These are phyloP conservation scores for Urocynchramus pylzowi DNA, from an alignment of 2,113 vertebrate species.

Conservation along the genomic window DNA sequence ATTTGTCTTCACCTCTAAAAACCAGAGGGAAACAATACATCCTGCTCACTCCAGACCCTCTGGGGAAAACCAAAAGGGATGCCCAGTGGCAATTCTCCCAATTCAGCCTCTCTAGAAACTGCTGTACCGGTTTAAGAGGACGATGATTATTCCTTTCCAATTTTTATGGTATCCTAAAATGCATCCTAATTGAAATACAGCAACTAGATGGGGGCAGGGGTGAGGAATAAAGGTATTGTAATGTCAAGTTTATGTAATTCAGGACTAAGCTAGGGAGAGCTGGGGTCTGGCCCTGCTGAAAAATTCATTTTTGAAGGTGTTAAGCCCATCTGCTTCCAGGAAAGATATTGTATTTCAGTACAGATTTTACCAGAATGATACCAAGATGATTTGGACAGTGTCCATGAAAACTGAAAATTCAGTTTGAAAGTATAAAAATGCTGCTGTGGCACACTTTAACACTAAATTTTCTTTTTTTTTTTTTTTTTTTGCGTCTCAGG, in stretches of 20 bases:
- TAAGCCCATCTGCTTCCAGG: neutral
- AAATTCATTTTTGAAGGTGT: neutral
- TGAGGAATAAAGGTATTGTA: neutral
- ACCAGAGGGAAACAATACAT: conserved; percentile 1
- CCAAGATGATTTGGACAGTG: neutral
- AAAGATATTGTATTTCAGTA: neutral
- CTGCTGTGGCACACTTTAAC: neutral
- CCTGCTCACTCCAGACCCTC: neutral
- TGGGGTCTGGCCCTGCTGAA: neutral
- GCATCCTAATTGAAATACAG: neutral
- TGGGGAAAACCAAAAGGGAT: neutral
- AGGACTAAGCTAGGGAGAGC: neutral
- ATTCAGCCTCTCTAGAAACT: neutral
- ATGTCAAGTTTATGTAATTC: neutral
- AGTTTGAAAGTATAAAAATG: neutral
- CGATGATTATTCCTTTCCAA: neutral
- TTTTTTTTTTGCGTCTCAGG: neutral
- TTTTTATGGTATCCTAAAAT: neutral
- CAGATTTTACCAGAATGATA: neutral
- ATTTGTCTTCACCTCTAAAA: conserved; percentile 56
- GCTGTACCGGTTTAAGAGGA: neutral
- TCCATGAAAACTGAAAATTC: neutral
- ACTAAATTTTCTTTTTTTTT: neutral
- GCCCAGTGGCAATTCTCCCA: neutral
- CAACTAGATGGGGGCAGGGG: neutral